Conservation (phyloP, 2,797 vertebrate species). For the Iguana delicatissima region DNA sequence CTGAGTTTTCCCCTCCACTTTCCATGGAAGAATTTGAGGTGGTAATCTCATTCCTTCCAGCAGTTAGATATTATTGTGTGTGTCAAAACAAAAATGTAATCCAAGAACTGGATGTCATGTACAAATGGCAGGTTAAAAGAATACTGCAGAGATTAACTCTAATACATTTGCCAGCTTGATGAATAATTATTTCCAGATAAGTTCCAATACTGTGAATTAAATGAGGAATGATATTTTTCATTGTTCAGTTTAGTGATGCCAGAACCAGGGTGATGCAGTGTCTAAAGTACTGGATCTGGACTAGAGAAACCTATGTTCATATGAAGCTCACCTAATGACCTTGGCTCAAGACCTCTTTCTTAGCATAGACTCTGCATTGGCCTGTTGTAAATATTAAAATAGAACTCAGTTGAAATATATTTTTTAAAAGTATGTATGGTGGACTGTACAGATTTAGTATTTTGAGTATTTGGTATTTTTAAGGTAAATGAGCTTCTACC, state of each 20-base stretch:
- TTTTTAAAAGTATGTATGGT: background rate
- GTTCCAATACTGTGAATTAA: conserved; percentile 29
- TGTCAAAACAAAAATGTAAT: conserved; percentile 70
- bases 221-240: conserved; percentile 32
- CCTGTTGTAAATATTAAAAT: background rate
- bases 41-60: conserved; percentile 66
- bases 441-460: too few species aligned
- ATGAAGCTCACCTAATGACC: background rate
- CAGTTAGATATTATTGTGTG: conserved; percentile 69
- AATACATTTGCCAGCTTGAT: conserved; percentile 62
- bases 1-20: background rate
- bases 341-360: background rate
- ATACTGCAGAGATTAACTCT: conserved; percentile 61
- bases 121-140: conserved; percentile 67
- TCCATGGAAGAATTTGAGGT: conserved; percentile 44
- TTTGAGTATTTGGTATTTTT: too few species aligned
- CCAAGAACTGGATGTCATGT: conserved; percentile 49
- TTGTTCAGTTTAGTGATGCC: conserved; percentile 32
- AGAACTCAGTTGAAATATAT: background rate
- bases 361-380: background rate
- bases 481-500: too few species aligned
- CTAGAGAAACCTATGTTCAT: background rate
- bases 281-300: background rate
- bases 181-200: conserved; percentile 60
- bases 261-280: background rate